Evolutionary conservation across 2,888 invertebrate genomes (phyloP), one percentile per base, ranked within the genome.

Genomic region (Tenthredo amoena): DNA sequence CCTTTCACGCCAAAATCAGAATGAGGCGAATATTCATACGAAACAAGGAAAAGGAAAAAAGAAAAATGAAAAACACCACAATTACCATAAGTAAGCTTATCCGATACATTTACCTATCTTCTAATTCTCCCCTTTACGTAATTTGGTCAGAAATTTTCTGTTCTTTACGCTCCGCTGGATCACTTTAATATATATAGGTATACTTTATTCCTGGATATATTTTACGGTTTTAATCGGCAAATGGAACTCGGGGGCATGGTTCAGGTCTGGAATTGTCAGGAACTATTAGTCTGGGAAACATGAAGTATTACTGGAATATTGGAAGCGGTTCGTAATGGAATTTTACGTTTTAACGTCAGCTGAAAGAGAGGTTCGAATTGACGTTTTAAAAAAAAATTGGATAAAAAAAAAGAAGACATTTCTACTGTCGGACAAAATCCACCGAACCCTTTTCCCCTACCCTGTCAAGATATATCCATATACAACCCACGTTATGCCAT

Each of bases 181-280:
- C 62, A 62, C 58, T 40, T 62, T 62, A 26, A 40, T 79, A 21
- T 21, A 50, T 26, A 55, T 50, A 77, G 50, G 12, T 10, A 68
- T 26, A 83, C 37, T 83, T 68, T 83, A 83, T 68, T 83, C 83
- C n/a, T 31, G 83, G 68, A 50, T 83, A 58, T 83, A 83, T 83
- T 83, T 83, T 50, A 71, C 68, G 83, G n/a, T 83, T 83, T 68
- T 83, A 83, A 83, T 83, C 83, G 83, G 83, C 83, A 83, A 83
- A 83, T 83, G 83, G 83, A 65, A 83, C 43, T 62, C 62, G 58
- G 62, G 58, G 40, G 62, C 62, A 81, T 81, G 40, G 83, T 65
- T 83, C 47, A 58, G 6, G 83, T 68, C 68, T 83, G 83, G 68
- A 83, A 83, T 83, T 83, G 83, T 83, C 83, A 43, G 83, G 68